A percentile compares a stretch with the other conserved stretches of the same genome.
These are phyloP conservation scores for Bradypodion pumilum DNA, from an alignment of 2,797 vertebrate genomes.

Conservation along the genomic window DNA sequence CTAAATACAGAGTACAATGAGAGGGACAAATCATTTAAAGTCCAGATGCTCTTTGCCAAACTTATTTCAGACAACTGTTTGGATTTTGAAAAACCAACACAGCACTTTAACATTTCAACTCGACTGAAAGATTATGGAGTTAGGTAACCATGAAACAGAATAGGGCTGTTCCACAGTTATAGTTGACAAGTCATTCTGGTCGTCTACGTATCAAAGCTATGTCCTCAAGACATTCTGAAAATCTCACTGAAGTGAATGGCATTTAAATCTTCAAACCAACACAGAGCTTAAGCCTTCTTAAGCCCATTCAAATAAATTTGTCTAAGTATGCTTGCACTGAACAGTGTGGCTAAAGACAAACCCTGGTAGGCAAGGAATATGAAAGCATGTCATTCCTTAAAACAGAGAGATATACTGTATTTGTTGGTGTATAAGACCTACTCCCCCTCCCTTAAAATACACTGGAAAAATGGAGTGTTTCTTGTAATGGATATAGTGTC, in stretches of 20 bases:
- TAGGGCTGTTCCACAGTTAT: neutral
- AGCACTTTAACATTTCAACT: neutral
- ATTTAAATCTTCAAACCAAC: neutral
- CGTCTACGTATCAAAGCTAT: neutral
- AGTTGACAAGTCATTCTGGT: neutral
- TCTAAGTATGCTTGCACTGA: neutral
- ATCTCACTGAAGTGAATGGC: neutral
- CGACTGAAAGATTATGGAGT: neutral
- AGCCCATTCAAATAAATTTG: neutral
- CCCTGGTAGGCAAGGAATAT: neutral
- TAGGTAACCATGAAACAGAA: neutral
- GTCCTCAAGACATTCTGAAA: constrained; percentile 7
- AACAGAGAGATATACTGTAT: neutral
- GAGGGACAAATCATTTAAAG: neutral
- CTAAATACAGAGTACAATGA: constrained; percentile 44
- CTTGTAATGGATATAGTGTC: too few species aligned
- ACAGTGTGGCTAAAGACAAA: neutral
- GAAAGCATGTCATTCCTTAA: too few species aligned
- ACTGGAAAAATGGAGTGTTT: too few species aligned
- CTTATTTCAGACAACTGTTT: neutral
- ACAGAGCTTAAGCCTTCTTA: neutral
- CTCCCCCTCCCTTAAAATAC: too few species aligned
- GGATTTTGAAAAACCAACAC: neutral
- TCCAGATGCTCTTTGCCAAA: neutral
- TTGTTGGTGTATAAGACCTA: too few species aligned